Evolutionary conservation across 2,113 vertebrate species (phyloP).

Genomic region (Gnathonemus echidnorhynchus): DNA sequence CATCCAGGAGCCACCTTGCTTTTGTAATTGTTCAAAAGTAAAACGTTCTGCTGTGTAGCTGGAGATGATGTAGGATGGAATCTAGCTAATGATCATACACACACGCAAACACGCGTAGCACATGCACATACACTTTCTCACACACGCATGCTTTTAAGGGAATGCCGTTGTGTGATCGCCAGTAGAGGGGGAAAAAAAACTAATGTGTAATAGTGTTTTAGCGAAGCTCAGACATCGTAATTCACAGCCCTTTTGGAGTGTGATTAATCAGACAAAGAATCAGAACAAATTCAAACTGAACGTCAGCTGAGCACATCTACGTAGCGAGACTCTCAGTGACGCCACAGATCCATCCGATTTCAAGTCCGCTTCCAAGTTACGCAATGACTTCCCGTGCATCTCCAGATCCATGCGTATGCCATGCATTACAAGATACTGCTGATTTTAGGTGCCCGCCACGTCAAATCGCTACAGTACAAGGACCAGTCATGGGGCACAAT

Average conservation of each 20-base stretch:
- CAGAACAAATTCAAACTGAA: neutral
- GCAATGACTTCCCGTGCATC: neutral
- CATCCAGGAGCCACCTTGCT: slow-evolving; percentile 41
- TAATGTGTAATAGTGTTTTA: neutral
- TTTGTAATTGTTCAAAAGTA: neutral
- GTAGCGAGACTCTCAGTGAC: neutral
- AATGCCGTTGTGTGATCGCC: neutral
- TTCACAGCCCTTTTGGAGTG: neutral
- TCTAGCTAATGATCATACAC: neutral
- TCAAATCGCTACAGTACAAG: neutral
- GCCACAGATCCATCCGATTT: neutral
- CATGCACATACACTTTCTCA: neutral
- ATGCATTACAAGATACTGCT: neutral
- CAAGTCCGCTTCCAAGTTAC: neutral
- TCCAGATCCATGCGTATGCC: neutral
- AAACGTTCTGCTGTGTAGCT: neutral
- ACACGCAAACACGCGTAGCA: neutral
- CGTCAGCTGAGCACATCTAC: neutral
- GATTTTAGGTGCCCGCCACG: neutral
- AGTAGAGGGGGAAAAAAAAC: neutral
- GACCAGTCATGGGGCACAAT: neutral
- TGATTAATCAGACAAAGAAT: neutral
- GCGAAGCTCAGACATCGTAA: neutral
- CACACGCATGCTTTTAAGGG: neutral
- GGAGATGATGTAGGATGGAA: neutral